These are phyloP conservation scores for Pandemis corylana DNA, from an alignment of 2,888 invertebrate genomes.

Conservation along the genomic window DNA sequence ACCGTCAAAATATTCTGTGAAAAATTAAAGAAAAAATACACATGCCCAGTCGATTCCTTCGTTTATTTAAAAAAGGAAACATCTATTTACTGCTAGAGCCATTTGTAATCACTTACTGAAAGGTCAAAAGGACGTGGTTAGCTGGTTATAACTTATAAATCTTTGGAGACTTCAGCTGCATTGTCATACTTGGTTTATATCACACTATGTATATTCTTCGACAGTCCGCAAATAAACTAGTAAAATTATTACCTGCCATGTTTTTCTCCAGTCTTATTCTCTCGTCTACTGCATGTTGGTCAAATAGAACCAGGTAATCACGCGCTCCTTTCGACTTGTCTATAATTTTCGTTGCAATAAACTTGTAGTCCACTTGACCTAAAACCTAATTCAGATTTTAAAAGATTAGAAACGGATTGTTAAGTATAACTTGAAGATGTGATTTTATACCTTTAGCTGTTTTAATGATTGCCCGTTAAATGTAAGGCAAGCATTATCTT, in stretches of 20 bases:
- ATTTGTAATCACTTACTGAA: too few relatives aligned
- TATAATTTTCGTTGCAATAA: constrained; percentile 84
- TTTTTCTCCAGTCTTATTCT: constrained; percentile 91
- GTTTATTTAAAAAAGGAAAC: too few relatives aligned
- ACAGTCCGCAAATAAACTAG: too few relatives aligned
- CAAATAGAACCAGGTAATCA: constrained; percentile 87
- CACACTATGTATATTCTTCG: too few relatives aligned
- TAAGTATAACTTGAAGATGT: too few relatives aligned
- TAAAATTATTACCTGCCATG: constrained; percentile 76
- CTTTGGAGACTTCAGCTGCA: too few relatives aligned
- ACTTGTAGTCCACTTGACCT: constrained; percentile 91
- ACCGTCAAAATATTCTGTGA: constrained; percentile 75
- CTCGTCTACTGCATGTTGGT: constrained; percentile 96
- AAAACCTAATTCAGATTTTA: constrained; percentile 79
- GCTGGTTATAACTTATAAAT: too few relatives aligned
- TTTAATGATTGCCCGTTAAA: constrained; percentile 66
- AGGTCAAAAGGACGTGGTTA: too few relatives aligned
- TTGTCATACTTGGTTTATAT: too few relatives aligned
- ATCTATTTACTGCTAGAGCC: too few relatives aligned
- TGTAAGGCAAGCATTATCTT: constrained; percentile 62
- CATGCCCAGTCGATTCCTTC: too few relatives aligned
- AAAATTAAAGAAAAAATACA: neutral
- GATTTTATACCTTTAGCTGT: constrained; percentile 59
- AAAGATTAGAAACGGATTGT: neutral
- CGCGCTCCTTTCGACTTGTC: constrained; percentile 59